Evolutionary conservation across 2,888 invertebrate genomes (phyloP).

Genomic region (Oasisia sp.): DNA sequence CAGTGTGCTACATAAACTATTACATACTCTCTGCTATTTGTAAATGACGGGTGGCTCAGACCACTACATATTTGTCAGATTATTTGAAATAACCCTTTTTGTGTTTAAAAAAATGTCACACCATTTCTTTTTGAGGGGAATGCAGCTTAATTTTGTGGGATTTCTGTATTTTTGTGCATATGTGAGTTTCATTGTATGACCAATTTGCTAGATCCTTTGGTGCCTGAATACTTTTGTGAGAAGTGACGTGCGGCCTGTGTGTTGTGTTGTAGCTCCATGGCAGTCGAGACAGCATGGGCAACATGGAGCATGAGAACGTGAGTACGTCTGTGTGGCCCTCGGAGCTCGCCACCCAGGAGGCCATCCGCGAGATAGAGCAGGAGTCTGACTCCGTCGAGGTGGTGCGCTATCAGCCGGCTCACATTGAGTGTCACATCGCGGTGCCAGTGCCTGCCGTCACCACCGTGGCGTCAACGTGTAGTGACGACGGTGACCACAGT

Average conservation of each 20-base stretch:
- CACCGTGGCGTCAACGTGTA: background rate
- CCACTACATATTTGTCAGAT: background rate
- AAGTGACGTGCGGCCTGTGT: background rate
- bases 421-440: background rate
- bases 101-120: background rate
- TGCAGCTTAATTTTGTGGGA: background rate
- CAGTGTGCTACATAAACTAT: background rate
- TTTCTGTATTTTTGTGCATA: background rate
- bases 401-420: constrained; percentile 31
- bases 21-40: background rate
- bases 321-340: constrained; percentile 38
- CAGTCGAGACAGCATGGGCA: constrained; percentile 38
- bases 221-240: too few species aligned
- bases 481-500: background rate
- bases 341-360: constrained; percentile 29
- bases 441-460: background rate
- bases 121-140: background rate
- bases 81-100: background rate
- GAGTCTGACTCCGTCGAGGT: constrained; percentile 37
- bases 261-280: constrained; percentile 37
- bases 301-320: constrained; percentile 37
- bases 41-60: background rate
- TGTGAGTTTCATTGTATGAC: background rate
- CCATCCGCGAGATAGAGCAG: constrained; percentile 34
- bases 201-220: too few species aligned